Base-by-base conservation (phyloP, 2,888 invertebrate species). In the Cylloceria caligata region DNA sequence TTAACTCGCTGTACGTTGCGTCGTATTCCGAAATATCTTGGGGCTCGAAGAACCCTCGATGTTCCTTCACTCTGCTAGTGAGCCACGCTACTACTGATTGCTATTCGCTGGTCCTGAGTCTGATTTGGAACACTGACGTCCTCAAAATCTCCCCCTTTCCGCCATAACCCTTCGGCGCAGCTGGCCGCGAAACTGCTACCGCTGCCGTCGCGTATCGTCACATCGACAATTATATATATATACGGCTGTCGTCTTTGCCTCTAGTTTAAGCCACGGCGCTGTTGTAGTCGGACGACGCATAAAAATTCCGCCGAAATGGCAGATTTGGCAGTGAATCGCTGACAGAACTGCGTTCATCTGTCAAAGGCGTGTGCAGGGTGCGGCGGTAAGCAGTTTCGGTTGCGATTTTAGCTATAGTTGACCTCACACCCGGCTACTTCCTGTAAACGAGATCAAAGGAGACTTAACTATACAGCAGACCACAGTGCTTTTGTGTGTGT, bases 271-370 rank as follows among this genome's bases (percentile, higher is more conserved):
- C 1, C 52, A 52, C 52, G 52, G 52, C 24, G 52, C 24, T 52
- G 52, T 52, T 11, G 52, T 52, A 0, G n/a, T n/a, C 24, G 34
- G 11, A n/a, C n/a, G 34, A 7, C 34, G 11, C 3, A 11, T 5
- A 60, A 60, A 16, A 34, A 60, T 34, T 57, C 34, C 60, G 60
- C 7, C 60, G 60, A 36, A 60, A 60, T 60, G 30, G 34, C 34
- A 34, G 16, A 19, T 60, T 19, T 11, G 36, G 9, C 36, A 3
- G 30, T 60, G n/a, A 13, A 30, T 30, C 27, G 55, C 36, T 60
- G 60, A 60, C 34, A 19, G 34, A 19, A 60, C 0, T 2, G 19
- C 6, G 60, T 11, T 21, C 21, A 4, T 21, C 7, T 24, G 30
- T 57, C 34, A 16, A 19, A n/a, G n/a, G 3, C 1, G 60, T 2